A percentile compares a stretch with the other conserved stretches of the same genome.
Conservation (phyloP, 2,888 invertebrate genomes). For the Amphipyra tragopoginis region DNA sequence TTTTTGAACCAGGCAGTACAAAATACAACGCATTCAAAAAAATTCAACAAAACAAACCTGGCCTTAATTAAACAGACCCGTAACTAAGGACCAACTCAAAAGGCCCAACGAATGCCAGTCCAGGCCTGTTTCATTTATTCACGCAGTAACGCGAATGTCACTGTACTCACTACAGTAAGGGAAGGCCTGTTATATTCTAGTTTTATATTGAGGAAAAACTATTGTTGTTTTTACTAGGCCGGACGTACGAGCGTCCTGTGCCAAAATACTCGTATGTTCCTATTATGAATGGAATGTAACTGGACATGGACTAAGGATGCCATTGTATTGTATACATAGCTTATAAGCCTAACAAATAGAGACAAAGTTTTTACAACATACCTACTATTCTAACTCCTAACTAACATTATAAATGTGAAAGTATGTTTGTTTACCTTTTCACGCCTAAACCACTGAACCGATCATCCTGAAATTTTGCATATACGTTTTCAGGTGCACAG, state of each 20-base stretch:
- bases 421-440: too few relatives aligned
- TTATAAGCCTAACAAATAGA: background rate
- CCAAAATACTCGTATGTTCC: slow-evolving; percentile 21
- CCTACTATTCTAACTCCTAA: too few relatives aligned
- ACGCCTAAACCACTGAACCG: too few relatives aligned
- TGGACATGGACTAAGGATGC: slow-evolving; percentile 1
- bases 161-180: slow-evolving; percentile 6
- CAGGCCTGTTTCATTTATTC: slow-evolving; percentile 17
- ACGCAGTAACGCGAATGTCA: slow-evolving; percentile 15
- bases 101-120: slow-evolving; percentile 11
- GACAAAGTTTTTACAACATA: too few relatives aligned
- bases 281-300: slow-evolving; percentile 26
- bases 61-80: background rate
- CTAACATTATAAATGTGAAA: too few relatives aligned
- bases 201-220: slow-evolving; percentile 37
- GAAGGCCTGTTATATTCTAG: slow-evolving; percentile 28
- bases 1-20: too few relatives aligned
- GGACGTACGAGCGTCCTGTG: slow-evolving; percentile 10
- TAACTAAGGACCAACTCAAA: background rate
- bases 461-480: too few relatives aligned
- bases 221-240: slow-evolving; percentile 18
- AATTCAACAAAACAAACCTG: too few relatives aligned
- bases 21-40: too few relatives aligned
- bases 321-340: slow-evolving; percentile 1
- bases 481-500: too few relatives aligned